Evolutionary conservation across 2,888 invertebrate species (phyloP).

Genomic region (Trachelus stipa): DNA sequence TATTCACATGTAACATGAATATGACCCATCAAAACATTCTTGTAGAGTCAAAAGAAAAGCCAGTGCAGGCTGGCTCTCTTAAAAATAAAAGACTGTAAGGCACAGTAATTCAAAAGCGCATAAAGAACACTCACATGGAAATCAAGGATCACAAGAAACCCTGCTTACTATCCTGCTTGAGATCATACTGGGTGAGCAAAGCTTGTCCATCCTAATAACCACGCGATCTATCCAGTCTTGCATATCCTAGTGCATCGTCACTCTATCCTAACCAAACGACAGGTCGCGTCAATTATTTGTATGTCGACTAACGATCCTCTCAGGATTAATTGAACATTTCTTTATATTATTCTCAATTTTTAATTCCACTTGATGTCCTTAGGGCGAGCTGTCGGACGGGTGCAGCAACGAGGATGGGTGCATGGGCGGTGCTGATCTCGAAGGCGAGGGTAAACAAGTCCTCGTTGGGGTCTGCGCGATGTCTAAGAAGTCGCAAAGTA

Average conservation of each 20-base stretch:
- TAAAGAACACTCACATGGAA: not conserved
- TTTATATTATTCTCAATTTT: conserved; percentile 8
- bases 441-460: conserved; percentile 84
- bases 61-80: not conserved
- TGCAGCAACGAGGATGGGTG: conserved; percentile 73
- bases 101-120: not conserved
- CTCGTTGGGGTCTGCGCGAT: conserved; percentile 99
- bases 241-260: conserved; percentile 35
- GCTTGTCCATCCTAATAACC: not conserved
- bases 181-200: conserved; percentile 10
- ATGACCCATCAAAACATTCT: not conserved
- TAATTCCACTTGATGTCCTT: conserved; percentile 26
- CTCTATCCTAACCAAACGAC: conserved; percentile 13
- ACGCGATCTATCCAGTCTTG: conserved; percentile 27
- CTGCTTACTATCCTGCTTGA: conserved; percentile 12
- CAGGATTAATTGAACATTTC: not conserved
- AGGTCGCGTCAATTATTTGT: not conserved
- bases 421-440: conserved; percentile 67
- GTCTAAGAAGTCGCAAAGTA: conserved; percentile 99
- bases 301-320: not conserved
- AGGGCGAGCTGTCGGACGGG: conserved; percentile 82
- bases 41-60: conserved; percentile 1
- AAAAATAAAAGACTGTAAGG: not conserved
- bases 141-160: conserved; percentile 4
- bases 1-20: not conserved